Base-by-base conservation (phyloP, 2,113 vertebrate species). In the Nanorana parkeri region DNA sequence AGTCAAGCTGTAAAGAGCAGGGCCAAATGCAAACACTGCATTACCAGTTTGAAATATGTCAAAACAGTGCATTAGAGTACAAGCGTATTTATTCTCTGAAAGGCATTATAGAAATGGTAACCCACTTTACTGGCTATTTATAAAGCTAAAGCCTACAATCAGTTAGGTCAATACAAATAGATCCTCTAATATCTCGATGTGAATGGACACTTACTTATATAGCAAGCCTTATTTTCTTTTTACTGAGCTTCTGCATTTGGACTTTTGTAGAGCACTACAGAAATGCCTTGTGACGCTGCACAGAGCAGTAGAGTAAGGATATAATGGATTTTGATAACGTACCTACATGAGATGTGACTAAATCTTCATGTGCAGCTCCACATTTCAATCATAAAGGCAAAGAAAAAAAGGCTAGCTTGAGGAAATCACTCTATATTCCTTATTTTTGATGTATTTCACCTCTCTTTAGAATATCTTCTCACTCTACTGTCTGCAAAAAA, bases 51-150 rank as follows among this genome's bases (percentile, higher is more conserved):
- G 26, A 56, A 23, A 32, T 23, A 69, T 80, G 26, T 20, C 60
- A 32, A 79, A 47, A 60, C 2, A 66, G 65, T 81, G 68, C 58
- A 72, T 81, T 81, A 64, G 41, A 58, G 69, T 73, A 68, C 21
- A 7, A 54, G 68, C 55, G 28, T 28, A 55, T 26, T 60, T 26
- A 74, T 77, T 26, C 47, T 23, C 17, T 32, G 63, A 68, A 13
- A 76, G 3, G 29, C 58, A 63, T 76, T 76, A 61, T 21, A 58
- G 55, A 68, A 19, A 41, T 19, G 11, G 26, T 17, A 20, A 36
- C n/a, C 64, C 29, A 78, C 28, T 80, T 29, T 19, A 13, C 4
- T 47, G 17, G 29, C 55, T 61, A 80, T 56, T 69, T 80, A 69
- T 60, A 69, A 80, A 80, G 51, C 64, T 21, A 56, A 75, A 75